A percentile compares a stretch with the other conserved stretches of the same genome.
Conservation (phyloP, 2,797 vertebrate genomes). For the Pantherophis vulpinus region DNA sequence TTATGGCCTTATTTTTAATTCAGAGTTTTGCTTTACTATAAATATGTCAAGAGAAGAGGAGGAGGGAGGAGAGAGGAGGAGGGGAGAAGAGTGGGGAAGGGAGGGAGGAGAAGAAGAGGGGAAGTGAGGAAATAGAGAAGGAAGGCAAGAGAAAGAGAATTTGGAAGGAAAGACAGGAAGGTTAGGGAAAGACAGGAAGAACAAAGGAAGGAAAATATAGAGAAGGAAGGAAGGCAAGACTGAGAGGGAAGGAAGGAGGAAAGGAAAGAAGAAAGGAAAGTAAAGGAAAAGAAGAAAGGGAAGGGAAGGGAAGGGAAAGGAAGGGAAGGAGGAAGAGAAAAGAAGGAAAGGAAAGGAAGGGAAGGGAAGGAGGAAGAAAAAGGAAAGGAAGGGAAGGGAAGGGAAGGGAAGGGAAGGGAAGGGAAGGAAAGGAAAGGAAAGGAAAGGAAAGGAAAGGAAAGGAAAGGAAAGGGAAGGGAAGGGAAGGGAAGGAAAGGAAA, state of each 20-base stretch:
- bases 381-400: no score
- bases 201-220: neutral
- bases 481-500: rapidly evolving
- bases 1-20: neutral
- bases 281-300: no score
- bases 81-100: rapidly evolving
- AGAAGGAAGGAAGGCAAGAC: neutral
- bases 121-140: neutral
- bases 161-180: neutral
- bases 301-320: rapidly evolving
- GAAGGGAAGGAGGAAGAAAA: neutral
- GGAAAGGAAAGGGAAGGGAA: rapidly evolving
- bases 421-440: neutral
- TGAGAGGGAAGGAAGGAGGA: neutral
- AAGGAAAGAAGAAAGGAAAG: neutral
- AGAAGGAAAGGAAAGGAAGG: no score
- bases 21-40: neutral
- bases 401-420: neutral
- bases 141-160: neutral
- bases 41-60: neutral
- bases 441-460: neutral
- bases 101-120: neutral
- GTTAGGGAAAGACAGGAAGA: neutral
- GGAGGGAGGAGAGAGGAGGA: neutral
- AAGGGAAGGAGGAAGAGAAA: no score